Conservation (phyloP, 2,797 vertebrate genomes). For the Brachyalestes nurse region DNA sequence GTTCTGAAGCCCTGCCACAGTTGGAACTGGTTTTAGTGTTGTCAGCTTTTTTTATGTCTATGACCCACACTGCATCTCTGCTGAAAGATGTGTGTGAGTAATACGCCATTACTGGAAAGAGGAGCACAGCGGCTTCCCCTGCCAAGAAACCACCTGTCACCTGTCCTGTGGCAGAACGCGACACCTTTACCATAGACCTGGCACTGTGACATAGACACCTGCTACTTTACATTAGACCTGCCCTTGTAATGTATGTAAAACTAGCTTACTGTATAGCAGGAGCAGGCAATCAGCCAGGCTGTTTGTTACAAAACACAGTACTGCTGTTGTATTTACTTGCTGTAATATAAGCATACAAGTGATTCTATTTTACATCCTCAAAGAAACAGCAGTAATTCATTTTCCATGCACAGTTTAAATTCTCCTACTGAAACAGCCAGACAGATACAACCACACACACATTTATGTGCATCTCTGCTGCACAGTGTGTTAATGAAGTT, state of each 20-base stretch:
- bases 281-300: constrained; percentile 15
- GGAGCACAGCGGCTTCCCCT: constrained; percentile 65
- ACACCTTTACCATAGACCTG: constrained; percentile 55
- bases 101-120: constrained; percentile 61
- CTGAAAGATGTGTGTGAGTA: constrained; percentile 44
- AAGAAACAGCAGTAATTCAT: too few relatives aligned
- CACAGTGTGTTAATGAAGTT: too few relatives aligned
- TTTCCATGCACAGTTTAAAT: too few relatives aligned
- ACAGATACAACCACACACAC: too few relatives aligned
- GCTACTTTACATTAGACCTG: constrained; percentile 43
- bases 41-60: constrained; percentile 27
- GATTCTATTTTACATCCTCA: too few relatives aligned
- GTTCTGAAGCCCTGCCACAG: constrained; percentile 31
- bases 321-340: too few relatives aligned
- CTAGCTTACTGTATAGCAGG: constrained; percentile 8
- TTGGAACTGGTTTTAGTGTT: constrained; percentile 31
- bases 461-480: too few relatives aligned
- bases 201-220: constrained; percentile 36
- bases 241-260: constrained; percentile 31
- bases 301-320: background rate
- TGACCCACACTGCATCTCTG: constrained; percentile 41
- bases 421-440: too few relatives aligned
- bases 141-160: constrained; percentile 56
- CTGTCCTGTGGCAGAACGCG: constrained; percentile 50
- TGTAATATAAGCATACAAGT: too few relatives aligned